phyloP scores from a whole-genome alignment of 1,140 invertebrate genomes.

The Catajapyx aquilonaris region DNA sequence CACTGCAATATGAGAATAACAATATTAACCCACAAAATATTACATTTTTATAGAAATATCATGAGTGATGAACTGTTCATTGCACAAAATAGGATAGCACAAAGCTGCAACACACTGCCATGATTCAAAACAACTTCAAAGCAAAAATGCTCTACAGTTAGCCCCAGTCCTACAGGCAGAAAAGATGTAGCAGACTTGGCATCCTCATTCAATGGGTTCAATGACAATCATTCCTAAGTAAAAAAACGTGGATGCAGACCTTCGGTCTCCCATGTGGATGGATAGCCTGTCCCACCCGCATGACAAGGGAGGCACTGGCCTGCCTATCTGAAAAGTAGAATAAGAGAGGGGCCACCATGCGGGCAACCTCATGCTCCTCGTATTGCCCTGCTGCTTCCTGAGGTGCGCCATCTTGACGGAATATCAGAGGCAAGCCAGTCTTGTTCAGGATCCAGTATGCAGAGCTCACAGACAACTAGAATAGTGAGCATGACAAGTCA shows the following conservation, averaged over 20 bases:
- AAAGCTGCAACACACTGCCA: too few relatives aligned
- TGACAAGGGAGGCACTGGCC: constrained; percentile 35
- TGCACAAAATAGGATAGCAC: too few relatives aligned
- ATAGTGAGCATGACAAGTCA: constrained; percentile 6
- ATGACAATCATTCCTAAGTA: constrained; percentile 1
- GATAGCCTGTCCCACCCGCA: constrained; percentile 48
- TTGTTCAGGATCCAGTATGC: constrained; percentile 93
- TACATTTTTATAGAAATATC: too few relatives aligned
- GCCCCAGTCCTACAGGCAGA: too few relatives aligned
- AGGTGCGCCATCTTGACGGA: constrained; percentile 66
- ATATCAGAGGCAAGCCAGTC: constrained; percentile 82
- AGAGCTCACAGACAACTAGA: constrained; percentile 55
- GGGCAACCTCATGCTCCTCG: constrained; percentile 79
- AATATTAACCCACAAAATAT: too few relatives aligned
- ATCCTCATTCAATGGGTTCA: neutral
- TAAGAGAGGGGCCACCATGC: constrained; percentile 76
- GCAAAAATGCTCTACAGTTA: too few relatives aligned
- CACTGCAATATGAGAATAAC: too few relatives aligned
- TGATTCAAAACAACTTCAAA: too few relatives aligned
- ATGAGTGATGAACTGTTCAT: too few relatives aligned
- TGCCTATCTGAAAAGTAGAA: constrained; percentile 85
- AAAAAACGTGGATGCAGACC: constrained; percentile 10
- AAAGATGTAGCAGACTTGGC: too few relatives aligned
- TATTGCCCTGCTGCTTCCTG: constrained; percentile 77
- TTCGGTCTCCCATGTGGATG: constrained; percentile 38